Evolutionary conservation across 2,888 invertebrate genomes (phyloP), one percentile per base, ranked within the genome.

Genomic region (Lampropteryx suffumata): DNA sequence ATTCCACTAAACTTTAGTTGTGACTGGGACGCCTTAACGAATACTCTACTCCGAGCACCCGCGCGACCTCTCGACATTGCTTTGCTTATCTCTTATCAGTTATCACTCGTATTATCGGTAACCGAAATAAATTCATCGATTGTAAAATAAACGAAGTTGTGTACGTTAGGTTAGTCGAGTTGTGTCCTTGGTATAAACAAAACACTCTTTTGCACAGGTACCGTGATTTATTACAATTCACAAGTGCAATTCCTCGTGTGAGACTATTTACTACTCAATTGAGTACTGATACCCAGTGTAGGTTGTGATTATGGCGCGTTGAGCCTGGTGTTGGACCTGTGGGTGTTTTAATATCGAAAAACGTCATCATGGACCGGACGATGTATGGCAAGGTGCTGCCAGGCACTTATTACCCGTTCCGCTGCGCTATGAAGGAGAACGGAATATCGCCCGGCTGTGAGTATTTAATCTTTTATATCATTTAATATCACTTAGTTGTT

Each of bases 331-430:
- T 79, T 61, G 82, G 69, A 70, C 67, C 69, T 67, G 88, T 87
- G 87, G 84, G 87, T 85, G 84, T 79, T 77, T 80, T 79, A 76
- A 30, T 80, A 82, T 78, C 75, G 76, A 73, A 77, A 78, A 83
- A 71, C 75, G 71, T 67, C 67, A 71, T 74, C 79, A 89, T 97
- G 96, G 96, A 97, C 92, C 93, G 96, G 79, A 95, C 96, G 81
- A 96, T 96, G 96, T 97, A 97, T 82, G 96, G 96, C 65, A 96
- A 96, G 91, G 92, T 96, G 76, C 93, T 94, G 79, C 96, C 95
- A 45, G 95, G 96, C 71, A 95, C 94, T 76, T 93, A 96, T 83
- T 95, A 96, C 73, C 96, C 97, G 43, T 97, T 95, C 85, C 93
- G 96, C 84, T 96, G 96, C 81, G 94, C 95, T 44, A 92, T 95